Percentiles rank a stretch among this genome's conserved stretches.
Conservation (phyloP, 2,888 invertebrate species). For the Nesidiocoris tenuis region DNA sequence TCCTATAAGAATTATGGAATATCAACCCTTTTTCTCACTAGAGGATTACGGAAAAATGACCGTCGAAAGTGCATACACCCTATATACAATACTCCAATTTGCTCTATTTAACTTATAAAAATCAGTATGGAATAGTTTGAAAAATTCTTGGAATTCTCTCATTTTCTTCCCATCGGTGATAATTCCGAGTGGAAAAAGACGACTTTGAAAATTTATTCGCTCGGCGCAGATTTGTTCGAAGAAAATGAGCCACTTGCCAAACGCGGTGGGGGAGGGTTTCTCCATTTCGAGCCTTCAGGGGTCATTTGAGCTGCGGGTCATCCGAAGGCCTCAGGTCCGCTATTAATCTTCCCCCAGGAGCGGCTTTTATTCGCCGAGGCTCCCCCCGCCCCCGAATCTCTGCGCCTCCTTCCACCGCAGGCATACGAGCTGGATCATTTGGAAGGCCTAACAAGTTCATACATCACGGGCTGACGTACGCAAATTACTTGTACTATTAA, state of each 20-base stretch:
- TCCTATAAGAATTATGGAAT: too few species aligned
- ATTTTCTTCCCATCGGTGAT: too few species aligned
- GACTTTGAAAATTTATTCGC: too few species aligned
- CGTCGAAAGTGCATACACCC: too few species aligned
- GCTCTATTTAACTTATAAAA: too few species aligned
- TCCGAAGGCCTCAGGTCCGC: not conserved
- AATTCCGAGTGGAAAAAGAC: too few species aligned
- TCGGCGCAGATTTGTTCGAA: not conserved
- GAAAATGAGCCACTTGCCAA: not conserved
- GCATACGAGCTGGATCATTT: not conserved
- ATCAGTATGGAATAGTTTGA: too few species aligned
- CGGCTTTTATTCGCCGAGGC: not conserved
- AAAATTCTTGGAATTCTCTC: too few species aligned
- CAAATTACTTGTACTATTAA: not conserved
- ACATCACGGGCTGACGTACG: not conserved
- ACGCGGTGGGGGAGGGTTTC: not conserved
- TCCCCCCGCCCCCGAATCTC: not conserved
- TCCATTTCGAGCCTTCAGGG: not conserved
- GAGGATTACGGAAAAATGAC: too few species aligned
- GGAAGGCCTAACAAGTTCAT: not conserved
- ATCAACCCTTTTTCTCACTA: too few species aligned
- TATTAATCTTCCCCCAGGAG: not conserved
- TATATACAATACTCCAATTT: too few species aligned
- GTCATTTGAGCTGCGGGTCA: not conserved
- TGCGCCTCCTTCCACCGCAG: not conserved